These are phyloP conservation scores for Thermophis baileyi DNA, from an alignment of 2,113 vertebrate genomes.

Conservation along the genomic window DNA sequence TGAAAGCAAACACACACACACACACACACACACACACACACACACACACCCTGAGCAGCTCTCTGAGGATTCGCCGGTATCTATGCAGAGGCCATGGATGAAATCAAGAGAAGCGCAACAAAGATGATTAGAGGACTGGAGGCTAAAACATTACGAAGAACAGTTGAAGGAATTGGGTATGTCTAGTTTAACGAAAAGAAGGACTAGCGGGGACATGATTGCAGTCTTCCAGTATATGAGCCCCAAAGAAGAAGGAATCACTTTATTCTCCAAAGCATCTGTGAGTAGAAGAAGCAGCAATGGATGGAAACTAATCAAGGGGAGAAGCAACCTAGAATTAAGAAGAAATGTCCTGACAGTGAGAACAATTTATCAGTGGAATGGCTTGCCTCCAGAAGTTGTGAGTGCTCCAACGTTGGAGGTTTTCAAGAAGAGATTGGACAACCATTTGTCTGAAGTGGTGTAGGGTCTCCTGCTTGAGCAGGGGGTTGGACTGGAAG, in stretches of 20 bases:
- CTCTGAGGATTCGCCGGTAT: conserved; percentile 16
- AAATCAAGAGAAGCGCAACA: not conserved
- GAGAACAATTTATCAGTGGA: no score
- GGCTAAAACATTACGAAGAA: not conserved
- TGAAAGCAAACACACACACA: not conserved
- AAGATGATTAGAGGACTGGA: not conserved
- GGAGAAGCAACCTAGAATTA: no score
- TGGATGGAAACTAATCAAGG: no score
- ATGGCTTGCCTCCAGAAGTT: no score
- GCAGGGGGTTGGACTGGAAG: no score
- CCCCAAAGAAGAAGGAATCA: not conserved
- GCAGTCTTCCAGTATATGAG: not conserved
- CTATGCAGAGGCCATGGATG: not conserved
- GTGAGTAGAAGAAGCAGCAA: no score
- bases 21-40: not conserved
- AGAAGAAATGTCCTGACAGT: no score
- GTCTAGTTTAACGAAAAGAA: not conserved
- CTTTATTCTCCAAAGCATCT: no score
- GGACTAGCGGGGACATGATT: not conserved
- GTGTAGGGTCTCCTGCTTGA: no score
- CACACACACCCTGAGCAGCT: not conserved
- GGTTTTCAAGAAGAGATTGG: not conserved
- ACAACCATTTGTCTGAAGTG: not conserved
- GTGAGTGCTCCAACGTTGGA: not conserved
- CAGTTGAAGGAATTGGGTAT: not conserved